phyloP scores from a whole-genome alignment of 2,113 vertebrate genomes.

The Siphamia tubifer region DNA sequence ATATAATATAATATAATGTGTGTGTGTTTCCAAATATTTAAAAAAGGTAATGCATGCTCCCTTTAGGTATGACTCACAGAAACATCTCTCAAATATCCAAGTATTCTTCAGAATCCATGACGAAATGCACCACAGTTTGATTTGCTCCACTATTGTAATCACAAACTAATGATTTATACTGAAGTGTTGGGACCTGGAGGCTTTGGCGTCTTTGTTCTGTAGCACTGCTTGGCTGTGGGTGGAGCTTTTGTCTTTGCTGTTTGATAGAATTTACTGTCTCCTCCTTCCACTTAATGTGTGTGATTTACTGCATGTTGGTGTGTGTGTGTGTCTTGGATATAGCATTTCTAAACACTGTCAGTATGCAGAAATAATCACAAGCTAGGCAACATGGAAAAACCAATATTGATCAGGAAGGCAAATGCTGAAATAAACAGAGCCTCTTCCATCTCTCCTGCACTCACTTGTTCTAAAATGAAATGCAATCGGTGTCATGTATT shows the following conservation, averaged over 20 bases:
- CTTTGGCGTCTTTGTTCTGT: conserved; percentile 1
- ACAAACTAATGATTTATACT: background rate
- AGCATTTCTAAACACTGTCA: conserved; percentile 1
- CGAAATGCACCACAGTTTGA: background rate
- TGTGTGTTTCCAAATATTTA: too few species aligned
- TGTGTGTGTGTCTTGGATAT: background rate
- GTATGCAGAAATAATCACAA: conserved; percentile 25
- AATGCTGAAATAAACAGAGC: background rate
- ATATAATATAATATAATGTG: too few species aligned
- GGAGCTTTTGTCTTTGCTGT: conserved; percentile 35
- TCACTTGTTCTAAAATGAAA: background rate
- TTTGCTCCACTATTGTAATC: background rate
- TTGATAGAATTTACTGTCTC: conserved; percentile 7
- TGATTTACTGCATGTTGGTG: conserved; percentile 52
- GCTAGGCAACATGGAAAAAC: conserved; percentile 28
- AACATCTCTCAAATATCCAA: too few species aligned
- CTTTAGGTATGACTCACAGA: too few species aligned
- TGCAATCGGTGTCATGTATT: too few species aligned
- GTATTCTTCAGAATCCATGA: too few species aligned
- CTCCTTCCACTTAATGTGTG: conserved; percentile 23
- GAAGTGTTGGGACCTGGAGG: background rate
- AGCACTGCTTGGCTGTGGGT: conserved; percentile 27
- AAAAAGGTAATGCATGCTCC: too few species aligned
- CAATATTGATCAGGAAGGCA: conserved; percentile 30
- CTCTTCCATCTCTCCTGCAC: background rate